Evolutionary conservation across 2,888 invertebrate species (phyloP).

Genomic region (Heterodera filipjevi): DNA sequence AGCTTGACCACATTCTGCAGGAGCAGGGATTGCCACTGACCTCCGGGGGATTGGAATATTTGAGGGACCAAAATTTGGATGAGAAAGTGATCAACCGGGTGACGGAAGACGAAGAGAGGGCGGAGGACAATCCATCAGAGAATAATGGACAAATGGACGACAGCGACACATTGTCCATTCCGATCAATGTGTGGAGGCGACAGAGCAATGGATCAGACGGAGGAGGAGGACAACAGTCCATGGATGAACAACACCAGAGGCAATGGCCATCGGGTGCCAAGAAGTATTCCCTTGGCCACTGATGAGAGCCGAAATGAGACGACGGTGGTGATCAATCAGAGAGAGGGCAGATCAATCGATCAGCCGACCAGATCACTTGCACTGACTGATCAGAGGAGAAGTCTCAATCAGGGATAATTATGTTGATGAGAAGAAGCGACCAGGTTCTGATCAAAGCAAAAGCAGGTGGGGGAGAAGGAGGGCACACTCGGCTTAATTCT

Average conservation of each 20-base stretch:
- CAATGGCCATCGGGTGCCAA: background rate
- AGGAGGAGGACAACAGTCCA: background rate
- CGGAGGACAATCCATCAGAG: background rate
- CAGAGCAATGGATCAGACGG: background rate
- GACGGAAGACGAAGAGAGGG: background rate
- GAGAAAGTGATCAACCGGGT: slow-evolving; percentile 34
- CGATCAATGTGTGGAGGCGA: background rate
- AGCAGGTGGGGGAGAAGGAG: too few species aligned
- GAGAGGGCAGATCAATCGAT: too few species aligned
- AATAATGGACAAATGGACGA: background rate
- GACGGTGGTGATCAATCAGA: background rate
- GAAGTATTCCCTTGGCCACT: background rate
- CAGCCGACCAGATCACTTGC: too few species aligned
- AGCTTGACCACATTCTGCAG: slow-evolving; percentile 46
- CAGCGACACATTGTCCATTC: background rate
- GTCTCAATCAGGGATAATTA: too few species aligned
- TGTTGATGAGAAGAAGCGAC: too few species aligned
- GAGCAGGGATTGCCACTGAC: slow-evolving; percentile 39
- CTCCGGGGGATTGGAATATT: slow-evolving; percentile 51
- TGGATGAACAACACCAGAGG: background rate
- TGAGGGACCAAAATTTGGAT: slow-evolving; percentile 53
- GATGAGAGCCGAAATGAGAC: background rate
- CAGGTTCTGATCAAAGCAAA: too few species aligned
- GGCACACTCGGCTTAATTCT: too few species aligned
- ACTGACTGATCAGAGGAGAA: too few species aligned